Conservation (phyloP, 2,797 vertebrate species). For the Myiotriccus ornatus region DNA sequence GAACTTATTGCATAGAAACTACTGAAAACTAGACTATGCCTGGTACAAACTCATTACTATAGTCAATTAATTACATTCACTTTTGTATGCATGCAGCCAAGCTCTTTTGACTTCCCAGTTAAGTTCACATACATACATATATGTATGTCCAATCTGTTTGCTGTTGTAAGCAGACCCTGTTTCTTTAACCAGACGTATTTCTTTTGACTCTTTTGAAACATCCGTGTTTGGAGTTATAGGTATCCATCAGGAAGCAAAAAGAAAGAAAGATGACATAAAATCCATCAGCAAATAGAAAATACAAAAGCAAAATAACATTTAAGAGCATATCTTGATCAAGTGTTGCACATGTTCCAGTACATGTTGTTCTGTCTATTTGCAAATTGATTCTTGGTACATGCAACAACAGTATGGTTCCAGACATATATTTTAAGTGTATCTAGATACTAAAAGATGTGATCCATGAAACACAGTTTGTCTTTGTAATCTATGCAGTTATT, state of each 20-base stretch:
- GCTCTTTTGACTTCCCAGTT: neutral
- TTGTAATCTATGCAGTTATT: neutral
- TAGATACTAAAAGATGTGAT: neutral
- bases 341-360: neutral
- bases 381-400: neutral
- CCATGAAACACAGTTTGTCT: neutral
- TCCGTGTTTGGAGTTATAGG: neutral
- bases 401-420: neutral
- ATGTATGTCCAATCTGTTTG: neutral
- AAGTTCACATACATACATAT: too few species aligned
- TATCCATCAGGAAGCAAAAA: neutral
- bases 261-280: neutral
- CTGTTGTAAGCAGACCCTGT: neutral
- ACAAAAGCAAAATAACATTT: neutral
- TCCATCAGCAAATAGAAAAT: neutral
- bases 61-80: neutral
- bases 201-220: neutral
- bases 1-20: neutral
- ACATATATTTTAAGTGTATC: neutral
- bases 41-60: neutral
- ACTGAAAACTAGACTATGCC: neutral
- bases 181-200: neutral
- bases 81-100: neutral
- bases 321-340: too few species aligned
- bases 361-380: neutral